phyloP scores from a whole-genome alignment of 2,797 vertebrate genomes.

The Stomatorhinus walkeri region DNA sequence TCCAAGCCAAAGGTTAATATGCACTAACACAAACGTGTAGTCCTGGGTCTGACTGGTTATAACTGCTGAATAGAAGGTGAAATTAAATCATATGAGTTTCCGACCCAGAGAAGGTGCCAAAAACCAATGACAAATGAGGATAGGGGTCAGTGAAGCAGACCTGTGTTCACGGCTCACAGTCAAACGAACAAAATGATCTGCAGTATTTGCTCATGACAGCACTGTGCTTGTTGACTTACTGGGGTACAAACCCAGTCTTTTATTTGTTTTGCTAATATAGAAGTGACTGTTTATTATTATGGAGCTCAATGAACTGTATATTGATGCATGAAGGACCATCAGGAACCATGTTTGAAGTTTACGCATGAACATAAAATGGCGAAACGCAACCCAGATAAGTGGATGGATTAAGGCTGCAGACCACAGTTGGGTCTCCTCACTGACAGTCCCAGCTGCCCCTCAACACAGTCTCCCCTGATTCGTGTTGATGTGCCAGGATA shows the following conservation, averaged over 20 bases:
- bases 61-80: neutral
- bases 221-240: neutral
- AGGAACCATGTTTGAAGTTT: neutral
- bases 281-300: conserved; percentile 5
- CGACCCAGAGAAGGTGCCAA: neutral
- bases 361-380: neutral
- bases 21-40: neutral
- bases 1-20: neutral
- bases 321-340: neutral
- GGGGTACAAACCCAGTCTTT: neutral
- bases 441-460: conserved; percentile 59
- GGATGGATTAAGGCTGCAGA: conserved; percentile 38
- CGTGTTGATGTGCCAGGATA: conserved; percentile 56
- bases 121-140: neutral
- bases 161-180: neutral
- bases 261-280: neutral
- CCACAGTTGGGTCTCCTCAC: conserved; percentile 40
- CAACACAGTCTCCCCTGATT: conserved; percentile 52
- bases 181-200: neutral
- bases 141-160: neutral
- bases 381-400: neutral
- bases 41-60: neutral
- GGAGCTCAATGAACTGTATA: neutral
- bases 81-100: neutral
- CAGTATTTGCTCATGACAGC: neutral